Evolutionary conservation across 2,888 invertebrate species (phyloP), one percentile per base, ranked within the genome.

Genomic region (Mechanitis mazaeus): DNA sequence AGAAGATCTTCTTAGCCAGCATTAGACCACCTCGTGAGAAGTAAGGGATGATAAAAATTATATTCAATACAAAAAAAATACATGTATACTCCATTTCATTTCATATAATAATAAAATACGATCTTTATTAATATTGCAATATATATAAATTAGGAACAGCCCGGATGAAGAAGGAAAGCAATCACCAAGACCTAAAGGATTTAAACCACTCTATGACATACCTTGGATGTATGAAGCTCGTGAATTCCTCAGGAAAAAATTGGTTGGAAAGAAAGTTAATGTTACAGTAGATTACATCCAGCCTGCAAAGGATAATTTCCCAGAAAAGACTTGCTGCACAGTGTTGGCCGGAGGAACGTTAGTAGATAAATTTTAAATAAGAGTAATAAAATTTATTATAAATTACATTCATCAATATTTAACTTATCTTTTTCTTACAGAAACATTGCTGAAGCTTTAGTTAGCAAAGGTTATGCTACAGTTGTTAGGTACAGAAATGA

Each of bases 221-320:
- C 99, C 99, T 1, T 98, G 96, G 93, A 97, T 99, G 97, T 98
- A 95, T 81, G 99, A 99, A 84, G 98, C 98, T 0, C 93, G 99
- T 59, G 99, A 99, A 87, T 99, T 96, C 80, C 91, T 99, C 46
- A 93, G 99, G 54, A 98, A 98, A 80, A 97, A 98, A 79, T 91
- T 99, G 12, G 94, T 99, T 75, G 97, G 98, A 57, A 99, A 99
- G 83, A 96, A 95, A 83, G 97, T 98, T 0, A 95, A 94, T 73
- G 96, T 98, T 7, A 93, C 93, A 33, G 94, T 99, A 35, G 99
- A 99, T 84, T 99, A 99, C 81, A 95, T 98, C 65, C 99, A 99
- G 80, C 98, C 98, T 1, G 95, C 97, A 2, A 95, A 96, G 67
- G 97, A 98, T 60, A 95, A 94, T 74, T 97, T 95, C 82, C 98